These are phyloP conservation scores for Apeira syringaria DNA, from an alignment of 2,888 invertebrate genomes.

Conservation along the genomic window DNA sequence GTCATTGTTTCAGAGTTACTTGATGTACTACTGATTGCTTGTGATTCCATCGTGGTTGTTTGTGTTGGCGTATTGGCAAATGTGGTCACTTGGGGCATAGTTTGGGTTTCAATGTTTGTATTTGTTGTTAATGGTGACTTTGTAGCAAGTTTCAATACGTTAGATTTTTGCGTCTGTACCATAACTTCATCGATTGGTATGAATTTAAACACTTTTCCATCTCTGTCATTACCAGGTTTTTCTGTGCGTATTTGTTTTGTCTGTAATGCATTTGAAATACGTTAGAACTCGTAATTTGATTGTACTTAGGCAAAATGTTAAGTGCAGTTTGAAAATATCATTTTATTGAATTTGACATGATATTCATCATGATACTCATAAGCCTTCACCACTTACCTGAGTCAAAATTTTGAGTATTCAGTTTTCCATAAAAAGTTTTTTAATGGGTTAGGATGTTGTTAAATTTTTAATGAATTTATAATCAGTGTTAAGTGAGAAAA, in stretches of 20 bases:
- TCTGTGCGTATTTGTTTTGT: conserved; percentile 81
- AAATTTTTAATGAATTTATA: conserved; percentile 18
- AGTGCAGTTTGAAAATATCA: no score
- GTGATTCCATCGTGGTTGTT: conserved; percentile 39
- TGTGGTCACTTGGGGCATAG: conserved; percentile 44
- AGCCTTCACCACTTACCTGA: conserved; percentile 69
- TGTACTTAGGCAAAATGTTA: background rate
- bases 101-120: conserved; percentile 49
- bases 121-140: conserved; percentile 53
- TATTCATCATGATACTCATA: conserved; percentile 12
- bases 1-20: conserved; percentile 26
- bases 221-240: conserved; percentile 66
- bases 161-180: conserved; percentile 62
- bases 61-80: conserved; percentile 37
- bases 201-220: conserved; percentile 70
- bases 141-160: conserved; percentile 69
- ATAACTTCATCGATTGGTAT: conserved; percentile 77
- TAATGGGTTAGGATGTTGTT: conserved; percentile 22
- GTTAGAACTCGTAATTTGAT: conserved; percentile 27
- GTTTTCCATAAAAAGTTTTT: conserved; percentile 31
- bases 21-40: conserved; percentile 39
- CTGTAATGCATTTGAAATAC: conserved; percentile 57
- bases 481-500: conserved; percentile 28
- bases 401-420: conserved; percentile 27
- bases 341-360: no score